Evolutionary conservation across 2,113 vertebrate species (phyloP).

Genomic region (Rhabdomys dilectus): DNA sequence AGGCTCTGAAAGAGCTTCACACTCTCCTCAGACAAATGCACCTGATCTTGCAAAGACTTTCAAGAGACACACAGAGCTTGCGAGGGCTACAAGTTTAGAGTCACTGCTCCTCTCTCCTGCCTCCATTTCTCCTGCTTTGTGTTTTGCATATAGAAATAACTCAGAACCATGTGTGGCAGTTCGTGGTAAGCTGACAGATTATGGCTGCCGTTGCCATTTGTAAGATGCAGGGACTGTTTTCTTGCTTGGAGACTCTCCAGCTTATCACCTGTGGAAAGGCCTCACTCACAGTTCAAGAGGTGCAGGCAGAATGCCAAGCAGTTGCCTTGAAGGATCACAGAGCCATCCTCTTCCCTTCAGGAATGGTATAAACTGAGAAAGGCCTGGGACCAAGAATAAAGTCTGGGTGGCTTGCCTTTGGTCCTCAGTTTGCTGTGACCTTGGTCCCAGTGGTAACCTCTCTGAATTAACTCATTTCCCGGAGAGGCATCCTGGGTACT

Average conservation of each 20-base stretch:
- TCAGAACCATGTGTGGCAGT: background rate
- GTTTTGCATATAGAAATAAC: background rate
- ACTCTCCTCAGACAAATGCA: background rate
- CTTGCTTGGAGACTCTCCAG: background rate
- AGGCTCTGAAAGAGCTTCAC: background rate
- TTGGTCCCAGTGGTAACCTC: constrained; percentile 27
- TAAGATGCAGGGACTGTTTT: background rate
- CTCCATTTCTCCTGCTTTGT: fast-evolving
- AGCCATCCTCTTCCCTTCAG: background rate
- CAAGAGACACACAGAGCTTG: background rate
- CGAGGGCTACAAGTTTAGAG: background rate
- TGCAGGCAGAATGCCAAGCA: background rate
- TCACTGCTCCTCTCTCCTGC: background rate
- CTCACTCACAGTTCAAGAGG: background rate
- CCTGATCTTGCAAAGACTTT: background rate
- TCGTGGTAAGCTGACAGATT: background rate
- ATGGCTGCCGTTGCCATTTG: background rate
- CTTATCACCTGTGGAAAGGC: background rate
- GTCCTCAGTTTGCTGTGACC: constrained; percentile 6
- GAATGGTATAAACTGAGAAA: background rate
- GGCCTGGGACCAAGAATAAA: background rate
- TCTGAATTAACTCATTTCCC: constrained; percentile 1
- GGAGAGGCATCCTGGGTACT: background rate
- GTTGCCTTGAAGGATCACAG: constrained; percentile 5
- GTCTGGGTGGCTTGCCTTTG: background rate